A percentile compares a stretch with the other conserved stretches of the same genome.
Evolutionary conservation across 2,797 vertebrate species (phyloP).

Genomic region (Ibycter americanus): DNA sequence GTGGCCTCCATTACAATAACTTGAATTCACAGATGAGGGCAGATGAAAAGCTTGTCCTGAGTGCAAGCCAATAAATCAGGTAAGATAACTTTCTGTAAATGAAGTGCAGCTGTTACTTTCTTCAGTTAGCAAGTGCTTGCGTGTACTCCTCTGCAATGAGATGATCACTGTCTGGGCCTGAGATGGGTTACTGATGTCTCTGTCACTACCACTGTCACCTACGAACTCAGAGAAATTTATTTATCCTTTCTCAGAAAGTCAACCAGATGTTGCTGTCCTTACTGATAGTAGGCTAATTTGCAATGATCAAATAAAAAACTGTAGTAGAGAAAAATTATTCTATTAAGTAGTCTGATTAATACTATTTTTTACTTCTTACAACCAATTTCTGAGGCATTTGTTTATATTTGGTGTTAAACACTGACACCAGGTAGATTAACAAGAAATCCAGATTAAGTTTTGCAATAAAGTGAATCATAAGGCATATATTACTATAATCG

Average conservation of each 20-base stretch:
- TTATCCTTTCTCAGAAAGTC: background rate
- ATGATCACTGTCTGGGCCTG: background rate
- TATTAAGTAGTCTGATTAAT: fast-evolving
- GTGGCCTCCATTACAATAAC: background rate
- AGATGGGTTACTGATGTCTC: background rate
- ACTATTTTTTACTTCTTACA: background rate
- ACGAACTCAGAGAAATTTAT: background rate
- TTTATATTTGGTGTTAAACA: background rate
- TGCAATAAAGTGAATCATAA: background rate
- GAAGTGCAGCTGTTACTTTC: background rate
- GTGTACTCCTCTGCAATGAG: background rate
- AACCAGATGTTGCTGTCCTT: background rate
- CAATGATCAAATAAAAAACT: background rate
- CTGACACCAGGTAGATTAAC: background rate
- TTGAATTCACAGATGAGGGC: background rate
- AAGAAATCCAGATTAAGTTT: background rate
- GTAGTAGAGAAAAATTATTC: background rate
- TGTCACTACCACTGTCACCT: background rate
- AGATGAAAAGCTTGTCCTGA: background rate
- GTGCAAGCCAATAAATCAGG: background rate
- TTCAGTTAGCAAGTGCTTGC: background rate
- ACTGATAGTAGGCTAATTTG: background rate
- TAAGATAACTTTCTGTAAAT: background rate
- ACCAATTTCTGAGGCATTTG: background rate
- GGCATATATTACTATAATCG: background rate